Conservation (phyloP, 2,888 invertebrate species). For the Scaptomyza reducta region DNA sequence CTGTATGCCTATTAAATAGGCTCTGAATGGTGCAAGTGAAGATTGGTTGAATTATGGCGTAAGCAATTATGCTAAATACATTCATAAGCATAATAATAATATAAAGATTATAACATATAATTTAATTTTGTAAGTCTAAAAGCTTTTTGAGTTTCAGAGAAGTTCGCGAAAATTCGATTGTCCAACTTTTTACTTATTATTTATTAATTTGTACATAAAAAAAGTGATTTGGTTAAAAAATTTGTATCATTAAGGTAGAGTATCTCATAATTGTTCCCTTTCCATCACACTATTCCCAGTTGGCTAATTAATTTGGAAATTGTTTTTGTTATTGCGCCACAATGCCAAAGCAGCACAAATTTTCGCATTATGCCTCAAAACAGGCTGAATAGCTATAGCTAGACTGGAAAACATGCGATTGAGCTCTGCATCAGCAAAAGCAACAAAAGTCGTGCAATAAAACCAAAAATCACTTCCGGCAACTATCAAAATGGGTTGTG, state of each 20-base stretch:
- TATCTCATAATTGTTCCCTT: neutral
- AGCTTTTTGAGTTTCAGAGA: too few species aligned
- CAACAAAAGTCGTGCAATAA: conserved; percentile 44
- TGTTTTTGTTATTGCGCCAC: neutral
- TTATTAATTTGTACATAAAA: too few species aligned
- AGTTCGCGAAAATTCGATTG: too few species aligned
- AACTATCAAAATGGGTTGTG: conserved; percentile 19
- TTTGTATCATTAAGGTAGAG: neutral
- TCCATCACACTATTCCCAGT: neutral
- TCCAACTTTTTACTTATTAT: too few species aligned
- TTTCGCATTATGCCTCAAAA: conserved; percentile 25
- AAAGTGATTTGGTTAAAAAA: too few species aligned
- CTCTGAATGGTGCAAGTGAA: conserved; percentile 1
- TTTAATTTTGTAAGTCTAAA: too few species aligned
- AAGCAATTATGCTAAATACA: too few species aligned
- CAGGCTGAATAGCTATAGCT: neutral
- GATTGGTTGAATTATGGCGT: neutral
- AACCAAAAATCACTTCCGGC: conserved; percentile 70
- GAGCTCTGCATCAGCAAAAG: neutral
- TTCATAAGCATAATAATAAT: too few species aligned
- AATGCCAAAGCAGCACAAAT: conserved; percentile 5
- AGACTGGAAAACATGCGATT: conserved; percentile 20
- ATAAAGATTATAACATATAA: too few species aligned
- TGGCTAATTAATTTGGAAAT: conserved; percentile 1
- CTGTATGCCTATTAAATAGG: conserved; percentile 12